These are phyloP conservation scores for Neopelma chrysocephalum DNA, from an alignment of 2,797 vertebrate species.

Conservation along the genomic window DNA sequence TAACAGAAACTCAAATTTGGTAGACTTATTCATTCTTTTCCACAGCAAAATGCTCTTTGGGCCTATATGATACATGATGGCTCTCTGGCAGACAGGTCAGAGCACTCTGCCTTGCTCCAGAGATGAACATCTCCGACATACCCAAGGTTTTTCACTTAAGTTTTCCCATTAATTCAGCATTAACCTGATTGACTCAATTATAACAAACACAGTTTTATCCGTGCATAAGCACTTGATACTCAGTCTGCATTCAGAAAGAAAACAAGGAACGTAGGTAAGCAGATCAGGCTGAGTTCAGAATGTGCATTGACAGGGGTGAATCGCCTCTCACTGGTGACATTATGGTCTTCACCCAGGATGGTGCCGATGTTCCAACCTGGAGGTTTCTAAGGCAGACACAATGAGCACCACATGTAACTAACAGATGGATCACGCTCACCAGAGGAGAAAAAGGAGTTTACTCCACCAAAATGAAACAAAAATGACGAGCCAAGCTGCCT, in stretches of 20 bases:
- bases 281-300: background rate
- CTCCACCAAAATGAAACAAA: slow-evolving; percentile 10
- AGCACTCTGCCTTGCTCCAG: background rate
- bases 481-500: slow-evolving; percentile 11
- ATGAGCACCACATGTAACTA: background rate
- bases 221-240: background rate
- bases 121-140: background rate
- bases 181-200: background rate
- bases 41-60: background rate
- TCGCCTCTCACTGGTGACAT: rapidly evolving
- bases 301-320: rapidly evolving
- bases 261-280: background rate
- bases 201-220: background rate
- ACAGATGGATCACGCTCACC: background rate
- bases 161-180: background rate
- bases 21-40: background rate
- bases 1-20: background rate
- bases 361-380: background rate
- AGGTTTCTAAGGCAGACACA: background rate
- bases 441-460: background rate
- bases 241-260: background rate
- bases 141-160: background rate
- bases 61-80: background rate
- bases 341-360: background rate
- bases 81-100: background rate